Conservation (phyloP, 2,797 vertebrate genomes). For the Phoxinus dragarum region DNA sequence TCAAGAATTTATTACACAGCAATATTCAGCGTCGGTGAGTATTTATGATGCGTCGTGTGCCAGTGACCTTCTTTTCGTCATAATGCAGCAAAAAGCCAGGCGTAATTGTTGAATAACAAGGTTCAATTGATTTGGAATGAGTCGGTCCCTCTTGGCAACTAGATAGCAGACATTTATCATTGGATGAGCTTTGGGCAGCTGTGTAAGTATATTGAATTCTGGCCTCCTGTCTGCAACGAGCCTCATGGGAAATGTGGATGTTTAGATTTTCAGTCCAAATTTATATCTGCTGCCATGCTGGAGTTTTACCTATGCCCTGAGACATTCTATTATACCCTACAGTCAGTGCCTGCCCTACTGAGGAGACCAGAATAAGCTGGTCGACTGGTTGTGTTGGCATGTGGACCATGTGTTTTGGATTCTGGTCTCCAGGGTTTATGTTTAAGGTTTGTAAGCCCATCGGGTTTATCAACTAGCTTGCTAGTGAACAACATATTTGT, state of each 20-base stretch:
- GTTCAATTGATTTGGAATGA: slow-evolving; percentile 64
- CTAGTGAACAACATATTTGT: background rate
- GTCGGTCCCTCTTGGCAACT: slow-evolving; percentile 57
- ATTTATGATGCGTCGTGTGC: slow-evolving; percentile 55
- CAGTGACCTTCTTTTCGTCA: slow-evolving; percentile 56
- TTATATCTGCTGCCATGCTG: slow-evolving; percentile 27
- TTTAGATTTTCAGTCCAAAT: slow-evolving; percentile 50
- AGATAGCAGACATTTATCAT: slow-evolving; percentile 56
- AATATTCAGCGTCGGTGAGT: slow-evolving; percentile 45
- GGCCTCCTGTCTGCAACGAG: slow-evolving; percentile 36
- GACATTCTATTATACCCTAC: background rate
- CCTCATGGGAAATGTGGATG: slow-evolving; percentile 45
- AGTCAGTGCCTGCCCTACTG: background rate
- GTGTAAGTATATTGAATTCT: slow-evolving; percentile 20
- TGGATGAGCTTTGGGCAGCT: slow-evolving; percentile 39
- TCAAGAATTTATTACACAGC: slow-evolving; percentile 53
- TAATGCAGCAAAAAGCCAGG: slow-evolving; percentile 39
- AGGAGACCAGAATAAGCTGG: background rate
- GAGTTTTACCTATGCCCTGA: slow-evolving; percentile 21
- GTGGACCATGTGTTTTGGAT: background rate
- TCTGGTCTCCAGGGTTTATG: background rate
- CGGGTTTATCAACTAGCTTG: background rate
- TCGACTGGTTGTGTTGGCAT: background rate
- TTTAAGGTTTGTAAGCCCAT: background rate
- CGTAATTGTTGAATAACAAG: slow-evolving; percentile 65